phyloP scores from a whole-genome alignment of 2,797 vertebrate genomes.

The Lycodopsis pacificus region DNA sequence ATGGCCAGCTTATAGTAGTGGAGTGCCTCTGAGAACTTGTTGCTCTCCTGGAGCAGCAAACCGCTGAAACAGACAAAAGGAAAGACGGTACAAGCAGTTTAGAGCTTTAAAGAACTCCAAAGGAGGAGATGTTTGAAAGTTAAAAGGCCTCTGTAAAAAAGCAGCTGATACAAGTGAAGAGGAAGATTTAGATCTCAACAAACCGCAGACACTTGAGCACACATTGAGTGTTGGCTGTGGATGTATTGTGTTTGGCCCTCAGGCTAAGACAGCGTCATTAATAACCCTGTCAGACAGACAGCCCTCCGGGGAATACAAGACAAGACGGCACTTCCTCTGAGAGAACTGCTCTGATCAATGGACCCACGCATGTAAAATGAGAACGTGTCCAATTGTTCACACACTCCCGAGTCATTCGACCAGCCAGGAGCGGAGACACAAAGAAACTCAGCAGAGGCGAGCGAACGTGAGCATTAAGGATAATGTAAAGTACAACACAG shows the following conservation, averaged over 20 bases:
- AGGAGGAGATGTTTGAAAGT: constrained; percentile 30
- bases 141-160: constrained; percentile 10
- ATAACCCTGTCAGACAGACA: constrained; percentile 62
- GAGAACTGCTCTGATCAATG: constrained; percentile 60
- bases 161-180: constrained; percentile 39
- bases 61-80: constrained; percentile 85
- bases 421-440: neutral
- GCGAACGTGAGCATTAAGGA: neutral
- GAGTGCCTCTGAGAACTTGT: constrained; percentile 95
- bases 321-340: constrained; percentile 53
- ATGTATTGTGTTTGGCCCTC: constrained; percentile 49
- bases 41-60: constrained; percentile 98
- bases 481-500: neutral
- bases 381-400: constrained; percentile 18
- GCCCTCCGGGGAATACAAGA: constrained; percentile 51
- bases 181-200: constrained; percentile 34
- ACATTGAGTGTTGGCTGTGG: constrained; percentile 41
- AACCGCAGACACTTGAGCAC: constrained; percentile 49
- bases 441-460: neutral
- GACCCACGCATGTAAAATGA: constrained; percentile 18
- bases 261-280: constrained; percentile 69
- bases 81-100: constrained; percentile 3
- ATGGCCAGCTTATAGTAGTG: constrained; percentile 99
- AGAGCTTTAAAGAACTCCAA: constrained; percentile 21
- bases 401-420: neutral